Base-by-base conservation (phyloP, 2,888 invertebrate species). In the Caenorhabditis drosophilae region DNA sequence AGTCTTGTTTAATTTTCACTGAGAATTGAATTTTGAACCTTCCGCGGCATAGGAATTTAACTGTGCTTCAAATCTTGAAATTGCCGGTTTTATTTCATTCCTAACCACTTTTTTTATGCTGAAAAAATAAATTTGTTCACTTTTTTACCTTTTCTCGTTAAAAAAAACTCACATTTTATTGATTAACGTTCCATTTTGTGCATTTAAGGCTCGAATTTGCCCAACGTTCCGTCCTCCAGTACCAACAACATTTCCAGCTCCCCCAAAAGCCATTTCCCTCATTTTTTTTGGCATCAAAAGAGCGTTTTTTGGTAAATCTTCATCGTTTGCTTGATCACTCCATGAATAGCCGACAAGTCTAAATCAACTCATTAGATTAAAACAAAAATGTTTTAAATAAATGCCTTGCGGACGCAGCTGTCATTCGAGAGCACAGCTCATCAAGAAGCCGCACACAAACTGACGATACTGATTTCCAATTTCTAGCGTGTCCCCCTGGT, bases 401-500 rank as follows among this genome's bases (percentile, higher is more conserved):
- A n/a, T n/a, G n/a, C n/a, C n/a, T 25, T 22, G 56, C 60, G 6
- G 60, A 44, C 2, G 67, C 40, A 3, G 45, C 36, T 3, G 47
- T 53, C 41, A 71, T 63, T 45, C 40, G 56, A 9, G 61, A 56
- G 36, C 54, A 55, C 16, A 66, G 40, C 15, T 67, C 59, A 9
- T 75, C 67, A 4, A 75, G 59, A 20, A 62, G 36, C 12, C 51
- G 27, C 9, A 63, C 20, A 42, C 67, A 69, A 6, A 61, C 61
- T 1, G 34, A 27, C 4, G 56, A 62, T 4, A 75, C 55, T 2
- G 64, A 50, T 15, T 64, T 63, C 75, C 75, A 75, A 53, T 75
- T 75, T 9, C 70, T 45, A 3, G 74, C 67, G 35, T 75, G 70
- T 9, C 67, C 64, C 16, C 72, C 74, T 18, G 75, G 75, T 45